Evolutionary conservation across 2,888 invertebrate genomes (phyloP).

Genomic region (Galerucella nymphaeae): DNA sequence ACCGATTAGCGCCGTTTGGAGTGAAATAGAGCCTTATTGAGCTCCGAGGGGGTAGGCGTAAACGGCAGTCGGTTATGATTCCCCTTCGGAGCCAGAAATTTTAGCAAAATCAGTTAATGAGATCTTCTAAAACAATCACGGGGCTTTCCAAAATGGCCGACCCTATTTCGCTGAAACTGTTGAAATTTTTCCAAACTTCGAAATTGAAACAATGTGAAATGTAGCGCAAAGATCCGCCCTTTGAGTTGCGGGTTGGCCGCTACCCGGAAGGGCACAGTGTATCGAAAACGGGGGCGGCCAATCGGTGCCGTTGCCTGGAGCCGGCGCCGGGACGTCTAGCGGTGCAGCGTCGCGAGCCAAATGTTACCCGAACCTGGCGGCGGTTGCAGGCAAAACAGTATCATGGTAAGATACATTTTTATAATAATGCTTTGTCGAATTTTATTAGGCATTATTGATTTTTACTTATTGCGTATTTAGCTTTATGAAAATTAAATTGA

Average conservation of each 20-base stretch:
- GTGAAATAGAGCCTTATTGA: conserved; percentile 2
- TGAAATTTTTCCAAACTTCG: conserved; percentile 51
- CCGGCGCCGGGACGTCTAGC: conserved; percentile 65
- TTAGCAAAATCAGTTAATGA: conserved; percentile 64
- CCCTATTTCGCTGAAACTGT: conserved; percentile 48
- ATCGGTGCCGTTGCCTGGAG: conserved; percentile 50
- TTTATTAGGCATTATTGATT: conserved; percentile 1
- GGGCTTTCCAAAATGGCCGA: conserved; percentile 65
- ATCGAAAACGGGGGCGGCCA: conserved; percentile 52
- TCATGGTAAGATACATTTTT: conserved; percentile 41
- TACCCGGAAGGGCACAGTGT: conserved; percentile 55
- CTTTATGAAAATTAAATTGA: neutral
- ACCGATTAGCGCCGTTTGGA: conserved; percentile 1
- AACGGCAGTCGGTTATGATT: conserved; percentile 20
- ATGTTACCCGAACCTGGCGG: conserved; percentile 59
- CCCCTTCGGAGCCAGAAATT: conserved; percentile 35
- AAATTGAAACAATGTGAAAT: conserved; percentile 62
- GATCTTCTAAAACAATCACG: conserved; percentile 64
- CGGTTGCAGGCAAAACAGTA: conserved; percentile 47
- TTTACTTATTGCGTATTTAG: neutral
- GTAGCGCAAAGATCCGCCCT: conserved; percentile 49
- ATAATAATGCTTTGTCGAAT: conserved; percentile 7
- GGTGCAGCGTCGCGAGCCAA: conserved; percentile 62
- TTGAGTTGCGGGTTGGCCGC: conserved; percentile 48
- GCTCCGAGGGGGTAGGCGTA: neutral